Conservation (phyloP, 53 echinoderm and acorn worm genomes). For the Paelopatides confundens region DNA sequence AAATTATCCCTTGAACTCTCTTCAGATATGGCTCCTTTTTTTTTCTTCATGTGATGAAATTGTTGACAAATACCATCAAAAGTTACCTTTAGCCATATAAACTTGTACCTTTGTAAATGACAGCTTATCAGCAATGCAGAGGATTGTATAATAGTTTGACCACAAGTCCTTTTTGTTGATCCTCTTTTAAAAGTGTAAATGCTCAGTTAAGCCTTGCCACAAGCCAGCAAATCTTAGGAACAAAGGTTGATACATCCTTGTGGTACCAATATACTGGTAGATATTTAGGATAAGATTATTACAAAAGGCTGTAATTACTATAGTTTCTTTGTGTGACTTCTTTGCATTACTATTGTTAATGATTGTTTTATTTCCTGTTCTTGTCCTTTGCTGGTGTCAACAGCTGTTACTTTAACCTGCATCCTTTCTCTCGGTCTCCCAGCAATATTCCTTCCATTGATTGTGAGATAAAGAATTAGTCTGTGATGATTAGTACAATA, state of each 20-base stretch:
- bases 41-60: too few relatives aligned
- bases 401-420: background rate
- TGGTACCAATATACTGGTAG: background rate
- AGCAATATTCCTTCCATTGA: background rate
- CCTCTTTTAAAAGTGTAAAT: background rate
- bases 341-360: background rate
- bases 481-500: too few relatives aligned
- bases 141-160: background rate
- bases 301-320: background rate
- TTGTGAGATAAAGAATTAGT: background rate
- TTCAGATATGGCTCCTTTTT: background rate
- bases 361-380: background rate
- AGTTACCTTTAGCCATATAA: background rate
- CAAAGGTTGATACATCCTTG: background rate
- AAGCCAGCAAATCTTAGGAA: background rate
- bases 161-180: slow-evolving; percentile 24
- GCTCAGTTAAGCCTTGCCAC: slow-evolving; percentile 22
- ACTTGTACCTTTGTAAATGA: background rate
- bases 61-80: background rate
- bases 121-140: background rate
- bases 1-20: background rate
- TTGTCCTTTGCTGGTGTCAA: background rate
- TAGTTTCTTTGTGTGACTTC: background rate
- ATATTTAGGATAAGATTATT: background rate
- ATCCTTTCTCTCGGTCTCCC: background rate